Conservation (phyloP, 2,797 vertebrate genomes). For the Scomberomorus guttatus region DNA sequence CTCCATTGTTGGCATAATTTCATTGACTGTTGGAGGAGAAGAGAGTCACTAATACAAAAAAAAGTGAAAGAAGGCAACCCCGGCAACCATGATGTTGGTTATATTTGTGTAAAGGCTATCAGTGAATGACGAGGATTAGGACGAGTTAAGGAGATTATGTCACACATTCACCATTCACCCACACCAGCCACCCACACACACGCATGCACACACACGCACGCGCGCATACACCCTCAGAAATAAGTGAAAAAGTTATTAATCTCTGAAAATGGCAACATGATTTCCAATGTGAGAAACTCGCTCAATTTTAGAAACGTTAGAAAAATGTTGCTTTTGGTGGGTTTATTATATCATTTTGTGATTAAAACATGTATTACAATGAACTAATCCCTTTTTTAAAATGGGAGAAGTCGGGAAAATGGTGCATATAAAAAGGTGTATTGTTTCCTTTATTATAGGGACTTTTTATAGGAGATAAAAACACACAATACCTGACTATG, state of each 20-base stretch:
- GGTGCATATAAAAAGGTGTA: not conserved
- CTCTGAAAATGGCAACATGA: not conserved
- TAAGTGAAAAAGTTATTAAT: slow-evolving; percentile 55
- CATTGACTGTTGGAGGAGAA: slow-evolving; percentile 88
- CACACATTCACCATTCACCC: slow-evolving; percentile 85
- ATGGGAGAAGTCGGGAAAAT: not conserved
- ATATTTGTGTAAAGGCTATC: slow-evolving; percentile 91
- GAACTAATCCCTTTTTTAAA: not conserved
- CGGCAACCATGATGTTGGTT: slow-evolving; percentile 89
- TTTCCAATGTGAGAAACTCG: not conserved
- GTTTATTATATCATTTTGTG: not conserved
- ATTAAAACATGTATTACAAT: not conserved
- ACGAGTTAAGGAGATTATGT: slow-evolving; percentile 91
- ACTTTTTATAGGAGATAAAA: slow-evolving; percentile 16
- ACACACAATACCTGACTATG: slow-evolving; percentile 23
- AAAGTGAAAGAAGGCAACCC: slow-evolving; percentile 88
- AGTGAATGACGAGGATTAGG: slow-evolving; percentile 91
- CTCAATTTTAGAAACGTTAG: not conserved
- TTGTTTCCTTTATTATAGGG: slow-evolving; percentile 29
- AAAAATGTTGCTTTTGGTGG: too few relatives aligned
- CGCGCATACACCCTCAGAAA: slow-evolving; percentile 32
- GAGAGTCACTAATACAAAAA: slow-evolving; percentile 86
- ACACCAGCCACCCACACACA: slow-evolving; percentile 75
- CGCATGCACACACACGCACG: slow-evolving; percentile 1
- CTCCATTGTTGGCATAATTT: slow-evolving; percentile 83